Conservation (phyloP, 64 coral and sea anemone genomes). For the Acropora tenuis region DNA sequence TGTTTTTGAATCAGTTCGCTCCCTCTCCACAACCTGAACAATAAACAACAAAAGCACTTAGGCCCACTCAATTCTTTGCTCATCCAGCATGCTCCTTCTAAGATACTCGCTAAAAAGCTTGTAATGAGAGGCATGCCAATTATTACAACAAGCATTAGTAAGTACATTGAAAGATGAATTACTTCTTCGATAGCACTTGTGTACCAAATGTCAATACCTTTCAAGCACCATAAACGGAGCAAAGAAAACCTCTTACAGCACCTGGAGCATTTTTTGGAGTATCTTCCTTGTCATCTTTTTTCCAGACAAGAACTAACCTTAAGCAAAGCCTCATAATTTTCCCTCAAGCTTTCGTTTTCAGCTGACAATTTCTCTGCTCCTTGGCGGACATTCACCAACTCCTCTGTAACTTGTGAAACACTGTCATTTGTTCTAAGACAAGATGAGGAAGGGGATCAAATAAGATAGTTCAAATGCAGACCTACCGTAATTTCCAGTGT, state of each 20-base stretch:
- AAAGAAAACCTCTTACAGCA: too few relatives aligned
- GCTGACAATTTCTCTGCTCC: constrained; percentile 27
- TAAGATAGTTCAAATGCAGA: too few relatives aligned
- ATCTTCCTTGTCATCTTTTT: background rate
- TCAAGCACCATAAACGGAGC: too few relatives aligned
- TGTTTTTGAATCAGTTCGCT: constrained; percentile 19
- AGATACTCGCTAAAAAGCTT: too few relatives aligned
- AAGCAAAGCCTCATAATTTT: constrained; percentile 28
- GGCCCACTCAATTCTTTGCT: background rate
- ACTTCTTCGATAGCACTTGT: too few relatives aligned
- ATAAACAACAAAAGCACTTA: background rate
- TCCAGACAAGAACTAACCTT: background rate
- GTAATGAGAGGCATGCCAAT: too few relatives aligned
- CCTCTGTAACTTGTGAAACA: background rate
- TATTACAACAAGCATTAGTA: too few relatives aligned
- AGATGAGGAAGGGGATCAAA: background rate
- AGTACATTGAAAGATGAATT: too few relatives aligned
- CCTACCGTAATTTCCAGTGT: too few relatives aligned
- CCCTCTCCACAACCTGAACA: constrained; percentile 37
- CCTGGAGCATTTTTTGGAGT: too few relatives aligned
- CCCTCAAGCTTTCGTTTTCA: constrained; percentile 42
- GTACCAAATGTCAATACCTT: too few relatives aligned
- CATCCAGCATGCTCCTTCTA: too few relatives aligned
- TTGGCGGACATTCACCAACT: constrained; percentile 1
- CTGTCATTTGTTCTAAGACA: background rate